Percentiles rank a stretch among this genome's conserved stretches.
Conservation (phyloP, 2,113 vertebrate species). For the Xiphias gladius region DNA sequence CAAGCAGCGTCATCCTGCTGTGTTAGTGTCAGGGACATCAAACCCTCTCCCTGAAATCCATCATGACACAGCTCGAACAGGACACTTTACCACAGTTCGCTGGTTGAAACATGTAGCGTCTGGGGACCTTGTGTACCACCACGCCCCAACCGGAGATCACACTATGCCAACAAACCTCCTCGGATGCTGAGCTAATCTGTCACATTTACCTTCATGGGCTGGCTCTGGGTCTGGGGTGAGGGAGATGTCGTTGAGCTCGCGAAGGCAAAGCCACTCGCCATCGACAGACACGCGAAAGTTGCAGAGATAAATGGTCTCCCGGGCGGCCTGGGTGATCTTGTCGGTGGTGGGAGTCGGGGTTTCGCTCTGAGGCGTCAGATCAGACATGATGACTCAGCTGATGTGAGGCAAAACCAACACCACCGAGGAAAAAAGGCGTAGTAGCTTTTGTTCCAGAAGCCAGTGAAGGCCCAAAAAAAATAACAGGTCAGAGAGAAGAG, state of each 20-base stretch:
- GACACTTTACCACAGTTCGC: not conserved
- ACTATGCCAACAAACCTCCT: not conserved
- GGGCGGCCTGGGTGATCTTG: constrained; percentile 99
- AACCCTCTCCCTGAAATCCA: constrained; percentile 3
- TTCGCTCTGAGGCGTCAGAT: constrained; percentile 97
- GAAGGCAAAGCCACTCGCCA: constrained; percentile 98
- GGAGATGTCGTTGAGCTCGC: constrained; percentile 99
- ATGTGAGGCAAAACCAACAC: constrained; percentile 83
- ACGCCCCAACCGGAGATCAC: constrained; percentile 58
- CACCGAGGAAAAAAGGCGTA: constrained; percentile 45
- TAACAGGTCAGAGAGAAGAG: constrained; percentile 7
- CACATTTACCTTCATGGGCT: constrained; percentile 95
- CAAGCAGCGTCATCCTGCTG: constrained; percentile 43
- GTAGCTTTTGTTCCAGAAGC: constrained; percentile 63
- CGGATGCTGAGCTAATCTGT: constrained; percentile 18
- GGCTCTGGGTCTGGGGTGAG: constrained; percentile 98
- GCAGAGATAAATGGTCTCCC: constrained; percentile 99
- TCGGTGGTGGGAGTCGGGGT: constrained; percentile 99
- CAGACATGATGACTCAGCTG: constrained; percentile 99
- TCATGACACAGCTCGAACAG: constrained; percentile 47
- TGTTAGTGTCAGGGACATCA: not conserved
- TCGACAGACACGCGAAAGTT: constrained; percentile 99
- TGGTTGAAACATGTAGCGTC: not conserved
- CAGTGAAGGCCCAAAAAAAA: constrained; percentile 44
- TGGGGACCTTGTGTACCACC: constrained; percentile 48